Conservation (phyloP, 2,113 vertebrate genomes). For the Leptocoma aspasia region DNA sequence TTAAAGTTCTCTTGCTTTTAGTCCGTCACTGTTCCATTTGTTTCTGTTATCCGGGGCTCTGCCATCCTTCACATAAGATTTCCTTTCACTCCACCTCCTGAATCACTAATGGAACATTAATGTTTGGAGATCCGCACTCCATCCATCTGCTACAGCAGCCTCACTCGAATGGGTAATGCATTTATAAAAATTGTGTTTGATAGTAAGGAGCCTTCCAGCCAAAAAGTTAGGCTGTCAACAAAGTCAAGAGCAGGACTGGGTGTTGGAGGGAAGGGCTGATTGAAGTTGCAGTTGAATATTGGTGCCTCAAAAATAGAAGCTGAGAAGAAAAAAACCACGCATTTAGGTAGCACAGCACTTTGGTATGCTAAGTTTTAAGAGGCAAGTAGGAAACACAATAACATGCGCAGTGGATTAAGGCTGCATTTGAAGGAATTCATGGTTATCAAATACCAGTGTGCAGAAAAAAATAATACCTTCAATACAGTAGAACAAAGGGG, state of each 20-base stretch:
- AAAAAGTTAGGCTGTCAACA: slow-evolving; percentile 55
- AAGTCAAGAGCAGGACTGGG: slow-evolving; percentile 37
- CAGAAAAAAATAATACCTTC: slow-evolving; percentile 52
- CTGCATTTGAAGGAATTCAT: slow-evolving; percentile 54
- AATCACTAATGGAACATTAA: slow-evolving; percentile 66
- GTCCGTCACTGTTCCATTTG: slow-evolving; percentile 70
- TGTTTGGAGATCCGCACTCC: slow-evolving; percentile 38
- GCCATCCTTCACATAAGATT: slow-evolving; percentile 63
- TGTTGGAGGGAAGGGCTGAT: slow-evolving; percentile 47
- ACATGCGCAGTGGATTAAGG: slow-evolving; percentile 38
- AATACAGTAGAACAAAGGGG: slow-evolving; percentile 51
- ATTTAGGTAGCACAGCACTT: slow-evolving; percentile 72
- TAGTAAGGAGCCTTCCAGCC: slow-evolving; percentile 67
- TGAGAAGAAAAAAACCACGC: not conserved
- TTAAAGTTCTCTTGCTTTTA: slow-evolving; percentile 67
- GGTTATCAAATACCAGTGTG: slow-evolving; percentile 54
- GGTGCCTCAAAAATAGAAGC: slow-evolving; percentile 53
- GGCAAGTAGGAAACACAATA: slow-evolving; percentile 52
- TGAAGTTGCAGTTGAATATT: slow-evolving; percentile 26
- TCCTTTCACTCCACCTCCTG: slow-evolving; percentile 62
- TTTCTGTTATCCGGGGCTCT: slow-evolving; percentile 53
- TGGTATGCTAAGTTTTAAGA: slow-evolving; percentile 64
- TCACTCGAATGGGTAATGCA: slow-evolving; percentile 61
- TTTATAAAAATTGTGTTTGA: slow-evolving; percentile 62
- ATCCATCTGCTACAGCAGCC: slow-evolving; percentile 65